phyloP scores from a whole-genome alignment of 1,140 invertebrate species.

The Cotesia glomerata region DNA sequence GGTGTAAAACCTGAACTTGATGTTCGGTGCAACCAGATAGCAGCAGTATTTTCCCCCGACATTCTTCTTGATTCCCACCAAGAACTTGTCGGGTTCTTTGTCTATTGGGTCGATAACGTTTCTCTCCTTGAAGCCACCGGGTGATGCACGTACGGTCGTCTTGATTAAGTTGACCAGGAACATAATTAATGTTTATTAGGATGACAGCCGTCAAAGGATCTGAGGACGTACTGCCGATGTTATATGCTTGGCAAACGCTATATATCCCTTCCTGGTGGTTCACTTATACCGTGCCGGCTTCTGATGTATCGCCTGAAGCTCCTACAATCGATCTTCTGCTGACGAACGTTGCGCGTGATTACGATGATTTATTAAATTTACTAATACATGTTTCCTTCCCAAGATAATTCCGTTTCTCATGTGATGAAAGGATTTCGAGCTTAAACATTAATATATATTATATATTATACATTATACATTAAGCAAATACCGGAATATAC shows the following conservation, averaged over 20 bases:
- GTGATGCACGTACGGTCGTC: slow-evolving; percentile 15
- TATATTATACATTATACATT: too few relatives aligned
- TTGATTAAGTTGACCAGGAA: slow-evolving; percentile 27
- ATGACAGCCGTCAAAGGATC: slow-evolving; percentile 22
- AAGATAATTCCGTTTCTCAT: too few relatives aligned
- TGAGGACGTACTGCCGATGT: not conserved
- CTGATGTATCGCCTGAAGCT: slow-evolving; percentile 15
- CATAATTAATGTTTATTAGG: slow-evolving; percentile 33
- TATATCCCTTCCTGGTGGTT: not conserved
- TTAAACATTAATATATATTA: too few relatives aligned
- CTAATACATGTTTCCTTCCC: not conserved
- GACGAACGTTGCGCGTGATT: not conserved
- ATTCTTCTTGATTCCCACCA: too few relatives aligned
- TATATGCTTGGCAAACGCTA: slow-evolving; percentile 3
- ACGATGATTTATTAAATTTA: slow-evolving; percentile 23
- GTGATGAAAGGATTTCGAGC: too few relatives aligned
- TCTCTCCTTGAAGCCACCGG: not conserved
- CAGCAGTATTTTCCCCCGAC: too few relatives aligned
- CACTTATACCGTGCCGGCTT: not conserved
- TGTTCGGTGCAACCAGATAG: too few relatives aligned
- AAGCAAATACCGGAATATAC: too few relatives aligned
- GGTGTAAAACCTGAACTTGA: too few relatives aligned
- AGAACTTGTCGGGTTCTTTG: too few relatives aligned
- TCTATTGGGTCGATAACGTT: too few relatives aligned
- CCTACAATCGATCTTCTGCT: slow-evolving; percentile 8